A percentile compares a stretch with the other conserved stretches of the same genome.
phyloP scores from a whole-genome alignment of 2,797 vertebrate species.

The Propithecus deckenii region DNA sequence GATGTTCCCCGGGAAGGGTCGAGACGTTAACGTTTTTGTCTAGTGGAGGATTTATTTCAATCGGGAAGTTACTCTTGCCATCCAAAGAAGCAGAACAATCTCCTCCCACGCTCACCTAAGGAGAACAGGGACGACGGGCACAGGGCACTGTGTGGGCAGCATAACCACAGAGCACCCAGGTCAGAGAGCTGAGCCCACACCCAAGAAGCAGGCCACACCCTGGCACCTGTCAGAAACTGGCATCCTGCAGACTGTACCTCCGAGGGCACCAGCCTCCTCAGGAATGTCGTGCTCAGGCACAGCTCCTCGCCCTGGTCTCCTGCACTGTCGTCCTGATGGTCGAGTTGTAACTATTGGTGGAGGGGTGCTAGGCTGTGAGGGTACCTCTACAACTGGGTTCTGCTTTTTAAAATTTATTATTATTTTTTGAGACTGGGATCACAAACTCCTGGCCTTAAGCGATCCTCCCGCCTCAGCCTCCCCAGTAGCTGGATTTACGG shows the following conservation, averaged over 20 bases:
- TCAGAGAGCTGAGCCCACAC: background rate
- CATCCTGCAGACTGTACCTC: background rate
- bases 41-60: background rate
- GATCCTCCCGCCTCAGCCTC: too few relatives aligned
- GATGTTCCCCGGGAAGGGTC: background rate
- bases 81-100: background rate
- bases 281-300: background rate
- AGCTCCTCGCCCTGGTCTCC: too few relatives aligned
- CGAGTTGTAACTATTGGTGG: background rate
- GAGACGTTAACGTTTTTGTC: background rate
- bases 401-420: background rate
- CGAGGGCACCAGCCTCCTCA: background rate
- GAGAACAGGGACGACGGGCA: background rate
- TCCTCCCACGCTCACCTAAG: background rate
- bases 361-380: background rate
- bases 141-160: fast-evolving
- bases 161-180: background rate
- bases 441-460: too few relatives aligned
- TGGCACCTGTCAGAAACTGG: background rate
- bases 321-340: too few relatives aligned
- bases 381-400: background rate
- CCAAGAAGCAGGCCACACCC: background rate
- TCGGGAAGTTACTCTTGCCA: slow-evolving; percentile 2
- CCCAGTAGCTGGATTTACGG: too few relatives aligned
- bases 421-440: too few relatives aligned